Percentiles rank a stretch among this genome's conserved stretches.
Evolutionary conservation across 1,140 invertebrate species (phyloP).

Genomic region (Dreissena rostriformis): DNA sequence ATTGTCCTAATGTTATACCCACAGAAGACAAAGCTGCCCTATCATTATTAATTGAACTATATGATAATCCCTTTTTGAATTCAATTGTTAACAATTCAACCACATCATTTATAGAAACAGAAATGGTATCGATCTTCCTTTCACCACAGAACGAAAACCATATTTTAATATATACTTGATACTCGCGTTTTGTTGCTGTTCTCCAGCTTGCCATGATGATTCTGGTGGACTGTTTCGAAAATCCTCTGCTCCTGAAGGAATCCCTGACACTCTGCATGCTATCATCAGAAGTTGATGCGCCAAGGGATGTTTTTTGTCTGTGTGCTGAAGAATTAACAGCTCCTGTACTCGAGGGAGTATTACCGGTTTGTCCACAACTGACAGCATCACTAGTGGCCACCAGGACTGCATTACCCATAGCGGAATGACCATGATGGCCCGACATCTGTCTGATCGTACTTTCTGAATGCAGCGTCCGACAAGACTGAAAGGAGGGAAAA

Average conservation of each 20-base stretch:
- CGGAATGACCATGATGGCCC: slow-evolving; percentile 31
- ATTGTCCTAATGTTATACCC: slow-evolving; percentile 13
- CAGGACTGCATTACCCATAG: slow-evolving; percentile 52
- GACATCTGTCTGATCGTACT: slow-evolving; percentile 22
- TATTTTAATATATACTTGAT: slow-evolving; percentile 23
- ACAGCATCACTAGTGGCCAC: slow-evolving; percentile 25
- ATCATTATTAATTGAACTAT: slow-evolving; percentile 41
- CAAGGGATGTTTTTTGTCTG: slow-evolving; percentile 15
- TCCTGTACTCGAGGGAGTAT: slow-evolving; percentile 2
- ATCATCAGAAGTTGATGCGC: slow-evolving; percentile 10
- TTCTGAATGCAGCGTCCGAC: slow-evolving; percentile 37
- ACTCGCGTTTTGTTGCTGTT: slow-evolving; percentile 38
- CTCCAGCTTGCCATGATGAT: slow-evolving; percentile 35
- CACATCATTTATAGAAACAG: slow-evolving; percentile 29
- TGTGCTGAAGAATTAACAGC: not conserved
- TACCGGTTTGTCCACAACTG: slow-evolving; percentile 16
- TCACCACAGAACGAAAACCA: slow-evolving; percentile 42
- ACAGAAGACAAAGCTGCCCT: slow-evolving; percentile 15
- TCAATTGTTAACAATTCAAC: slow-evolving; percentile 32
- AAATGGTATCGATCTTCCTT: slow-evolving; percentile 30
- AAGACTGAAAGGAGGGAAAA: slow-evolving; percentile 57
- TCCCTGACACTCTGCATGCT: slow-evolving; percentile 46
- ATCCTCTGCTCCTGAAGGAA: not conserved
- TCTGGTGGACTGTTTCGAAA: slow-evolving; percentile 12
- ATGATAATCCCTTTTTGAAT: slow-evolving; percentile 26